phyloP scores from a whole-genome alignment of 2,888 invertebrate species.

The Sarcophaga rosellei region DNA sequence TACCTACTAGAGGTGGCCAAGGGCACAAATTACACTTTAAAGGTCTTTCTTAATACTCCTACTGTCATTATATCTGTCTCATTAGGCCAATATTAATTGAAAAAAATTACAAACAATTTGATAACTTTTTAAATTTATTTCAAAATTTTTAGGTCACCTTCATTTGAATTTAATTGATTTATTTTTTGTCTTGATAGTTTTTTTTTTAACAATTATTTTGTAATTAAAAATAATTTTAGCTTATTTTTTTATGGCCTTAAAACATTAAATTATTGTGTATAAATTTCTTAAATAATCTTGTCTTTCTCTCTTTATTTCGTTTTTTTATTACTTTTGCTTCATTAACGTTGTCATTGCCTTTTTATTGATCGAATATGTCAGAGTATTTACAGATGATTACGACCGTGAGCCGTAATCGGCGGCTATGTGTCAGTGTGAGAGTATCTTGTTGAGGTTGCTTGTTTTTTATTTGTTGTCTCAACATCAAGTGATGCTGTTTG shows the following conservation, averaged over 20 bases:
- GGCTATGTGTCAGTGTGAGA: slow-evolving; percentile 14
- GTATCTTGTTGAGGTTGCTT: slow-evolving; percentile 26
- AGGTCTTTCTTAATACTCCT: too few relatives aligned
- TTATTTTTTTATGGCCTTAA: not conserved
- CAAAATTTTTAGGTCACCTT: too few relatives aligned
- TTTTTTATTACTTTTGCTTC: slow-evolving; percentile 36
- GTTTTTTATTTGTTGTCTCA: not conserved
- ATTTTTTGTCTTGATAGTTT: too few relatives aligned
- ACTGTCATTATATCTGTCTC: too few relatives aligned
- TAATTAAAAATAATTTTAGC: too few relatives aligned
- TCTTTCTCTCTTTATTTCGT: not conserved
- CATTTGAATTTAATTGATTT: too few relatives aligned
- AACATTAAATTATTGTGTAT: not conserved
- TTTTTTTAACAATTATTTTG: too few relatives aligned
- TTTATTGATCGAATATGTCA: slow-evolving; percentile 50
- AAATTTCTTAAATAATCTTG: not conserved
- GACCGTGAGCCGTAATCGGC: not conserved
- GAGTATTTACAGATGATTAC: slow-evolving; percentile 30
- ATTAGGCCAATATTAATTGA: too few relatives aligned
- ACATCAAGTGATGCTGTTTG: not conserved
- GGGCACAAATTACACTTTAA: too few relatives aligned
- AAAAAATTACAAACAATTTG: too few relatives aligned
- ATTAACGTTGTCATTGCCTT: slow-evolving; percentile 65
- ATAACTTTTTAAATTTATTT: too few relatives aligned
- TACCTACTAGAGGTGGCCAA: too few relatives aligned